Evolutionary conservation across 2,888 invertebrate species (phyloP), one percentile per base, ranked within the genome.

Genomic region (Eilema caniola): DNA sequence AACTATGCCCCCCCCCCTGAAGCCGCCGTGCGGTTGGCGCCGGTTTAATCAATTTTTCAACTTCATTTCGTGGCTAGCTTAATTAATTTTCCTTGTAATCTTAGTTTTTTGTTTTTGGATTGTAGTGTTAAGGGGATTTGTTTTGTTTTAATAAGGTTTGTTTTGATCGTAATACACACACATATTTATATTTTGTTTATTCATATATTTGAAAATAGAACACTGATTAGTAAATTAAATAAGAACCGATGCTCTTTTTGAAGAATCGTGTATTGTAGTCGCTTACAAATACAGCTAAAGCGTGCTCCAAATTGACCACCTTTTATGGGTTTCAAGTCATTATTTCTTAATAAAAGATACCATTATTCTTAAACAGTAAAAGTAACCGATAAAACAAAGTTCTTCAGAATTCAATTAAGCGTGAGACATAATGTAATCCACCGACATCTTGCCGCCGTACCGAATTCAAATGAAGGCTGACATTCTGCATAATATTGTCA

Each of bases 1-100:
- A 86, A 86, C 88, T 87, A 84, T 72, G 60, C 85, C 83, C 84
- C 80, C 59, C 66, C 37, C 81, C 41, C 33, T 76, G 81, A 80
- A 80, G 82, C 77, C 74, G 66, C 62, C 69, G 73, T 89, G 90
- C 81, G 90, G 91, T 89, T 85, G 86, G 79, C 82, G 88, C 86
- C 83, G 89, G 85, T 91, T 92, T 93, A 92, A 92, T 92, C 91
- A 93, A 92, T 92, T 92, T 92, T 92, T 92, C 89, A 92, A 92
- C 90, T 92, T 89, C 86, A 88, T 91, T 91, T 89, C 84, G 83
- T 85, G 85, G 84, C 84, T 83, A 80, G 83, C 81, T 87, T 87
- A 86, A 87, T 88, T 88, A 88, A 85, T 88, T 86, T 85, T 82
- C 77, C 76, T 73, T 77, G 70, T 76, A 78, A 76, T 77, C 77